phyloP scores from a whole-genome alignment of 2,113 vertebrate genomes.

The Petaurus breviceps region DNA sequence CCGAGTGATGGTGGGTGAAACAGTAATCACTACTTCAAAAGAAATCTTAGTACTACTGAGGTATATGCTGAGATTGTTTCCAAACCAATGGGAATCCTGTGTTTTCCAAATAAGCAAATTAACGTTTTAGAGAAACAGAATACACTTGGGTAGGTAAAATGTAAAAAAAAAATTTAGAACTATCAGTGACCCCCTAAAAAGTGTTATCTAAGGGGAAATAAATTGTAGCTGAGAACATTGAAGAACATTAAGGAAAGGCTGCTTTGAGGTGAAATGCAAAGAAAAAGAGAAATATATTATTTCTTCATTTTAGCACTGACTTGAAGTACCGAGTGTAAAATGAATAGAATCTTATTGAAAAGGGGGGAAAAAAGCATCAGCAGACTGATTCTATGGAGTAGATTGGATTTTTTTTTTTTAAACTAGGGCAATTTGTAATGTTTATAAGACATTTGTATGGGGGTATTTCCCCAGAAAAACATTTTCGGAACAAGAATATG shows the following conservation, averaged over 20 bases:
- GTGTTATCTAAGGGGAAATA: background rate
- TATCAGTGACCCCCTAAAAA: background rate
- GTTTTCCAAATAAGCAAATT: background rate
- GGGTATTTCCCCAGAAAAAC: background rate
- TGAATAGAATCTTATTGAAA: background rate
- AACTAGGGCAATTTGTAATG: background rate
- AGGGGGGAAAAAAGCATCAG: background rate
- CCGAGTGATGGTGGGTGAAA: no score
- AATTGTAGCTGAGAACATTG: conserved; percentile 12
- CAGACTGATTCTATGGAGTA: background rate
- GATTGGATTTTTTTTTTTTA: background rate
- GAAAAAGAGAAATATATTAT: background rate
- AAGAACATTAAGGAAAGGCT: background rate
- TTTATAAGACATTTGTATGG: background rate
- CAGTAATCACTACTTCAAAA: background rate
- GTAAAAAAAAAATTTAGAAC: background rate
- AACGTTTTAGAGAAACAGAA: background rate
- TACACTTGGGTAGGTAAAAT: background rate
- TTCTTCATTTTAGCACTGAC: background rate
- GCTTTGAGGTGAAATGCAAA: conserved; percentile 32
- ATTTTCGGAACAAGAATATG: background rate
- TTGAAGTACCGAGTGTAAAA: background rate
- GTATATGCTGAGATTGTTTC: background rate
- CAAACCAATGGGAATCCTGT: background rate
- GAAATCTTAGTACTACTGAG: background rate